Conservation (phyloP, 2,113 vertebrate genomes). For the Tyrannus savana region DNA sequence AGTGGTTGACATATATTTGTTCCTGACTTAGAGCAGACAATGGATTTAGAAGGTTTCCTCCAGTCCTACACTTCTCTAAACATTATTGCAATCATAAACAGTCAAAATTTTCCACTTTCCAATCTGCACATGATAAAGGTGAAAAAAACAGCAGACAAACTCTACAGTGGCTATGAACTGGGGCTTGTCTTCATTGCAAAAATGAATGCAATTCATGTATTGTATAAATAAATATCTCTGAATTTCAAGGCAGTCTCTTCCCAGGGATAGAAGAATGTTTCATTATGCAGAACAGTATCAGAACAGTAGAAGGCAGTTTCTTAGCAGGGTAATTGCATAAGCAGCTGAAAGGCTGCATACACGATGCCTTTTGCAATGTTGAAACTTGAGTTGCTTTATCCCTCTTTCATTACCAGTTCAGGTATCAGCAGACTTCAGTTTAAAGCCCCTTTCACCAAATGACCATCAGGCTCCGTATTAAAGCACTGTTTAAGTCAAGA, state of each 20-base stretch:
- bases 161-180: not conserved
- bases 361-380: not conserved
- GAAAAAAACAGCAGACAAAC: not conserved
- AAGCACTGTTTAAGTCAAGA: not conserved
- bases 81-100: not conserved
- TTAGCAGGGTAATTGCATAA: not conserved
- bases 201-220: not conserved
- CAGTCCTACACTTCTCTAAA: not conserved
- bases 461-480: not conserved
- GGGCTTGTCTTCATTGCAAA: not conserved
- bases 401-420: constrained; percentile 10
- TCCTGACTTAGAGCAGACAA: not conserved
- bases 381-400: not conserved
- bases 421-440: not conserved
- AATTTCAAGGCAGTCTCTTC: not conserved
- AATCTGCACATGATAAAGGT: not conserved
- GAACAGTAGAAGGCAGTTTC: not conserved
- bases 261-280: not conserved
- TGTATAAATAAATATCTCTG: not conserved
- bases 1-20: rapidly evolving
- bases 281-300: not conserved
- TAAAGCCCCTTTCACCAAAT: not conserved
- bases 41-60: not conserved
- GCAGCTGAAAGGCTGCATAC: not conserved
- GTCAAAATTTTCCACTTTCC: not conserved